phyloP scores from a whole-genome alignment of 2,113 vertebrate genomes.

The Onychorhynchus coronatus region DNA sequence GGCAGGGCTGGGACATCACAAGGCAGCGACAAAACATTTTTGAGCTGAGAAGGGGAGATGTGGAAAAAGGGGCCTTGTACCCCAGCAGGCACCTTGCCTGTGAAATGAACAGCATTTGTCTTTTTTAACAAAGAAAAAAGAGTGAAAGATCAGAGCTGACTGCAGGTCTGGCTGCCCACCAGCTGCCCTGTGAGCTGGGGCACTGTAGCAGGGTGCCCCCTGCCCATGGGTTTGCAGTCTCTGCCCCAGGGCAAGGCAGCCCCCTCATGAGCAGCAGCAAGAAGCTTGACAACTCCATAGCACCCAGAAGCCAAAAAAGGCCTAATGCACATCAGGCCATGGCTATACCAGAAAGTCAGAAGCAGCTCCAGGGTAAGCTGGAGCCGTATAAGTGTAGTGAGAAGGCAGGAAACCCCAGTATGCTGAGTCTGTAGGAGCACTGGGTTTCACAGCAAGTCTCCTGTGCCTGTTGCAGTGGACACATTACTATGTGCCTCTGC shows the following conservation, averaged over 20 bases:
- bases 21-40: not conserved
- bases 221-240: not conserved
- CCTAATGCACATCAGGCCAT: not conserved
- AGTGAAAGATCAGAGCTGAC: not conserved
- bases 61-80: not conserved
- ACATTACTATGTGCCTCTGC: not conserved
- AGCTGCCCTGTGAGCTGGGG: not conserved
- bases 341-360: not conserved
- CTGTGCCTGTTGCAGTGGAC: not conserved
- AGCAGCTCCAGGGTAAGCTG: not conserved
- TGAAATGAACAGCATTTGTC: not conserved
- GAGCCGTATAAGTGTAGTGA: accelerated
- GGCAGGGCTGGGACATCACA: not conserved
- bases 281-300: not conserved
- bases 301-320: not conserved
- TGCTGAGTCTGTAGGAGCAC: accelerated
- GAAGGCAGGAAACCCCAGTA: not conserved
- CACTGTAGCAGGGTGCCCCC: not conserved
- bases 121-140: not conserved
- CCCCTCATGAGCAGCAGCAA: not conserved
- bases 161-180: not conserved
- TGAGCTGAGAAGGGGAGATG: not conserved
- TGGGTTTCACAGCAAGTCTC: not conserved
- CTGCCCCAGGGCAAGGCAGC: not conserved
- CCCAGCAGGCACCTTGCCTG: not conserved